These are phyloP conservation scores for Bubo blakistoni DNA, from an alignment of 2,113 vertebrate species.

Conservation along the genomic window DNA sequence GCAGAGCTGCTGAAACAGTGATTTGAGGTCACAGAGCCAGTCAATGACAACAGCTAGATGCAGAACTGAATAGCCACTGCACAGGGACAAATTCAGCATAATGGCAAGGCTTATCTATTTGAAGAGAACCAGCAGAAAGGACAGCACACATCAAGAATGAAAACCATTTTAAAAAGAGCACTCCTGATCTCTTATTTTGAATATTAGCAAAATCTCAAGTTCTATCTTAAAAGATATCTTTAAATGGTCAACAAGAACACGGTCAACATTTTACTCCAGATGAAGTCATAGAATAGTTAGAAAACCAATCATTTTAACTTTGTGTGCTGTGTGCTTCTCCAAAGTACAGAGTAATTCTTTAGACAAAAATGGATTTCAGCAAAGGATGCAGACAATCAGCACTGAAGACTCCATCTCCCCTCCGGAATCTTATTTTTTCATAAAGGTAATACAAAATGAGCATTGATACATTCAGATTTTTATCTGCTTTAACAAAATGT, in stretches of 20 bases:
- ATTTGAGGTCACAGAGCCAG: not conserved
- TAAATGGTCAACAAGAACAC: not conserved
- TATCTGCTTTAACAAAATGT: not conserved
- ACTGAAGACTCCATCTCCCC: not conserved
- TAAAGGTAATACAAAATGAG: not conserved
- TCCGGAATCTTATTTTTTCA: rapidly evolving
- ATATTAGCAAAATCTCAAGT: not conserved
- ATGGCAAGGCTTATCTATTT: not conserved
- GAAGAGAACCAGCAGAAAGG: not conserved
- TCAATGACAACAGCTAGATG: not conserved
- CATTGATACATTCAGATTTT: not conserved
- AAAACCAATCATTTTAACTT: not conserved
- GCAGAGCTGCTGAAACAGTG: not conserved
- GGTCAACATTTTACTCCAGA: not conserved
- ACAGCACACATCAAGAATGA: not conserved
- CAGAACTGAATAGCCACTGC: not conserved
- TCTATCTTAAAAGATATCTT: not conserved
- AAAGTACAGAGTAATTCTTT: not conserved
- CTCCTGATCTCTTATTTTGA: not conserved
- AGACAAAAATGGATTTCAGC: not conserved
- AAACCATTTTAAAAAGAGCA: not conserved
- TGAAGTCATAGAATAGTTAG: not conserved
- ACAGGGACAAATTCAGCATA: not conserved
- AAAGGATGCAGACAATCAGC: not conserved
- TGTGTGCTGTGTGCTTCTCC: not conserved